phyloP scores from a whole-genome alignment of 23 tunicate species.

The Styela plicata region DNA sequence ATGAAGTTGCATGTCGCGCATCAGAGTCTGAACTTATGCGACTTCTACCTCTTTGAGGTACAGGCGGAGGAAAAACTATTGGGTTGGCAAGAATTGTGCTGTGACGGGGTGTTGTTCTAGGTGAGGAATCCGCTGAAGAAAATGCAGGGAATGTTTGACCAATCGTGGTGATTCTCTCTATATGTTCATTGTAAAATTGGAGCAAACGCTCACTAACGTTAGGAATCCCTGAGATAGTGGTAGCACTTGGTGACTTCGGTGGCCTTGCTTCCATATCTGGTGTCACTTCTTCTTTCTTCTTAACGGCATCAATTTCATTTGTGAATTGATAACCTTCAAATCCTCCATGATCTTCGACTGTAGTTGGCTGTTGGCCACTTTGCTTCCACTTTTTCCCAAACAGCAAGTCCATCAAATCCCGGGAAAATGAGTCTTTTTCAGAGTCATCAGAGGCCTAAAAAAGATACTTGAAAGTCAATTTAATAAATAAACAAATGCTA shows the following conservation, averaged over 20 bases:
- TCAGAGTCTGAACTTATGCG: constrained; percentile 16
- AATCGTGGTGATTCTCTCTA: constrained; percentile 56
- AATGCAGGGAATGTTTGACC: constrained; percentile 47
- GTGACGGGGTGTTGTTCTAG: constrained; percentile 70
- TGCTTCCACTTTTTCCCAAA: constrained; percentile 62
- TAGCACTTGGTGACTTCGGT: neutral
- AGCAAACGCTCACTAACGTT: constrained; percentile 34
- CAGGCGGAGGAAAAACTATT: constrained; percentile 14
- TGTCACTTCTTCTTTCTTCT: neutral
- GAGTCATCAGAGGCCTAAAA: constrained; percentile 64
- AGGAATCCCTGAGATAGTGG: constrained; percentile 8
- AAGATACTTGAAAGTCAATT: no score
- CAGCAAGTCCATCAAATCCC: constrained; percentile 72
- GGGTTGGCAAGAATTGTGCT: constrained; percentile 26
- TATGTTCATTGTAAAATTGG: constrained; percentile 63
- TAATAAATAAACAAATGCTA: no score
- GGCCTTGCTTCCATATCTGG: neutral
- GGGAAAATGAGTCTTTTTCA: constrained; percentile 86
- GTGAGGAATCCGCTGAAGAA: constrained; percentile 81
- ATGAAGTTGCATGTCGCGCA: neutral
- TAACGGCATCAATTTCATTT: neutral
- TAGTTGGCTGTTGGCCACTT: constrained; percentile 4
- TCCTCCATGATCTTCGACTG: constrained; percentile 53
- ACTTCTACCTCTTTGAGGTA: neutral
- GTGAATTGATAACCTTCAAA: constrained; percentile 44